Conservation (phyloP, 1,140 invertebrate species). For the Drosophila chauvacae region DNA sequence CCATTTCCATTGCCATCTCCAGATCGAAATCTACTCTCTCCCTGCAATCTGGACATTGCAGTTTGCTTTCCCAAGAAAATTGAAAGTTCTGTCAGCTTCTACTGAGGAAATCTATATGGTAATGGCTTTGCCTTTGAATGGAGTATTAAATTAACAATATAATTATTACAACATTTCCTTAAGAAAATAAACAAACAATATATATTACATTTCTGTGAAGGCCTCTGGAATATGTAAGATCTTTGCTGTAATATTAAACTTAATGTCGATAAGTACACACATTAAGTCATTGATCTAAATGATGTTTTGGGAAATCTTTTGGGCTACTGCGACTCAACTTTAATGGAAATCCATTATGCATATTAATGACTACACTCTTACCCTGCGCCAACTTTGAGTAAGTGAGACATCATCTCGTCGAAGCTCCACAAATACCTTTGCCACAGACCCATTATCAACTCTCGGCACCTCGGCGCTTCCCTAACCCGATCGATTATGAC, state of each 20-base stretch:
- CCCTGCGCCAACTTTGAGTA: slow-evolving; percentile 16
- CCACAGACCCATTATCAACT: slow-evolving; percentile 24
- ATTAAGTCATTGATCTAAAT: slow-evolving; percentile 6
- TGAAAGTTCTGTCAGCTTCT: slow-evolving; percentile 60
- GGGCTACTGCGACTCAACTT: neutral
- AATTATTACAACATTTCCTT: neutral
- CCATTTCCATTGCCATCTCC: slow-evolving; percentile 38
- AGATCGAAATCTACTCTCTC: slow-evolving; percentile 27
- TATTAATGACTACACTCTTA: slow-evolving; percentile 3
- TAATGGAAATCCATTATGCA: slow-evolving; percentile 4
- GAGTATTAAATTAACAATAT: neutral
- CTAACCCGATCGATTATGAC: slow-evolving; percentile 38
- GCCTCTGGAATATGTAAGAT: too few relatives aligned
- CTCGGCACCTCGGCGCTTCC: slow-evolving; percentile 21
- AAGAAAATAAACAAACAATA: too few relatives aligned
- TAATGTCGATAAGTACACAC: neutral
- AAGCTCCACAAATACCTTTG: slow-evolving; percentile 1
- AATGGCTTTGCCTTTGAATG: neutral
- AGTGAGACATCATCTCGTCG: slow-evolving; percentile 22
- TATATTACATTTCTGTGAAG: too few relatives aligned
- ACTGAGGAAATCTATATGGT: neutral
- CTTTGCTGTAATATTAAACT: neutral
- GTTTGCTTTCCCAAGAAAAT: slow-evolving; percentile 50
- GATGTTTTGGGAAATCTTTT: slow-evolving; percentile 1
- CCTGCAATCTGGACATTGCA: neutral